phyloP scores from a whole-genome alignment of 2,888 invertebrate genomes.

The Eurois occulta region DNA sequence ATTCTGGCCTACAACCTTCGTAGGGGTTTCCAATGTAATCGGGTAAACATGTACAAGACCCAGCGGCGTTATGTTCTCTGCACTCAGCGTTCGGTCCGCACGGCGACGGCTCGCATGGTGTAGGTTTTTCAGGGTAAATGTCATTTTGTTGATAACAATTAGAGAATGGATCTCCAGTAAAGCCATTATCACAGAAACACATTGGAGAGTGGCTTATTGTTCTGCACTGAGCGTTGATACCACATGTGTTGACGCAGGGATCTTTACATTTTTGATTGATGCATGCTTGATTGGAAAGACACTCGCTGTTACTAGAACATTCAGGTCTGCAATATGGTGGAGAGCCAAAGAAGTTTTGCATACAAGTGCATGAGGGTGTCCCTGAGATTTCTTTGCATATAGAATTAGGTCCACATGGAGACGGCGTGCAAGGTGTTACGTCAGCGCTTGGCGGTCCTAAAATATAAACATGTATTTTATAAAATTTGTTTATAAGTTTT shows the following conservation, averaged over 20 bases:
- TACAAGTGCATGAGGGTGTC: constrained; percentile 93
- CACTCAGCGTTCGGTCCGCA: constrained; percentile 92
- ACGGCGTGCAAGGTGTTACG: constrained; percentile 92
- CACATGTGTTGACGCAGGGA: constrained; percentile 93
- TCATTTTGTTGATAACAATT: constrained; percentile 88
- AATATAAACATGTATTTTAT: constrained; percentile 44
- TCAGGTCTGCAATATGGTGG: constrained; percentile 95
- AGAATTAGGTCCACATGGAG: constrained; percentile 93
- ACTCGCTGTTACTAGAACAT: constrained; percentile 93
- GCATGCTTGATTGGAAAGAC: constrained; percentile 92
- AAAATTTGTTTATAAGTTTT: not conserved
- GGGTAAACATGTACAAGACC: constrained; percentile 93
- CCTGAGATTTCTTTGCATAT: constrained; percentile 90
- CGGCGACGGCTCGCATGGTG: constrained; percentile 91
- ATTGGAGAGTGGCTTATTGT: constrained; percentile 94
- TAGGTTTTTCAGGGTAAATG: constrained; percentile 82
- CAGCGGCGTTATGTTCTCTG: constrained; percentile 90
- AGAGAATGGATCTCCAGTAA: constrained; percentile 93
- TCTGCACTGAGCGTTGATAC: constrained; percentile 92
- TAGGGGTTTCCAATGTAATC: constrained; percentile 95
- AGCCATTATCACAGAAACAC: constrained; percentile 93
- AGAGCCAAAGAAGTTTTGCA: constrained; percentile 92
- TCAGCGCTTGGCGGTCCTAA: constrained; percentile 88
- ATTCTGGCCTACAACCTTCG: constrained; percentile 94
- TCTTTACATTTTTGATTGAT: constrained; percentile 92